Conservation (phyloP, 2,797 vertebrate genomes). For the Sciurus carolinensis region DNA sequence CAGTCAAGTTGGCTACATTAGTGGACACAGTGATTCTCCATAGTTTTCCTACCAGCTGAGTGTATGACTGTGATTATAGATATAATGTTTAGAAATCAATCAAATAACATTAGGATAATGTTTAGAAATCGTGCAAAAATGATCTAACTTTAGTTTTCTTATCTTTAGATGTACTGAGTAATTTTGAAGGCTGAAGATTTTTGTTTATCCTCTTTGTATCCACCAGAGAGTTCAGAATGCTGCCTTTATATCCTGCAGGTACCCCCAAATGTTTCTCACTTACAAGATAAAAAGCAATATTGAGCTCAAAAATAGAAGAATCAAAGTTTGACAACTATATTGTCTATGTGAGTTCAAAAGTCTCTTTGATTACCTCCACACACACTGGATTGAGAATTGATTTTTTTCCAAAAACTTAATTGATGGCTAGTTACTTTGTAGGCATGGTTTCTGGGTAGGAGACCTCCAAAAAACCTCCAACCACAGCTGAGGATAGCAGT, state of each 20-base stretch:
- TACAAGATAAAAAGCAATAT: not conserved
- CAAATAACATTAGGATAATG: not conserved
- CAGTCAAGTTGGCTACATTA: not conserved
- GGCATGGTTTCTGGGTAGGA: not conserved
- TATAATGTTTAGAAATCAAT: not conserved
- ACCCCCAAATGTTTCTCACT: not conserved
- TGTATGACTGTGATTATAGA: not conserved
- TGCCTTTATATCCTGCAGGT: not conserved
- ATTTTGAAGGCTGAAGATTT: slow-evolving; percentile 26
- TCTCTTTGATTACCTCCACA: not conserved
- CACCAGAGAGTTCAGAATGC: not conserved
- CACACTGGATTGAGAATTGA: slow-evolving; percentile 1
- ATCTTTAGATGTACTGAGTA: slow-evolving; percentile 31
- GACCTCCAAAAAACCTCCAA: not conserved
- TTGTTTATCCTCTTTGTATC: not conserved
- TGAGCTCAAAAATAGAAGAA: slow-evolving; percentile 57
- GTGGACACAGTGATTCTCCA: not conserved
- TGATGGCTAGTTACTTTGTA: not conserved
- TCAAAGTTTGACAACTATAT: not conserved
- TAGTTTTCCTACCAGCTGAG: not conserved
- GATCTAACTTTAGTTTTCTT: not conserved
- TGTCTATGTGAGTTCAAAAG: slow-evolving; percentile 18
- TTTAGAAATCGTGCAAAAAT: not conserved
- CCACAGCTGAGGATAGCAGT: slow-evolving; percentile 20
- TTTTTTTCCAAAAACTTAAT: not conserved